Evolutionary conservation across 2,113 vertebrate genomes (phyloP), one percentile per base, ranked within the genome.

Genomic region (Amblyopsis rosae): DNA sequence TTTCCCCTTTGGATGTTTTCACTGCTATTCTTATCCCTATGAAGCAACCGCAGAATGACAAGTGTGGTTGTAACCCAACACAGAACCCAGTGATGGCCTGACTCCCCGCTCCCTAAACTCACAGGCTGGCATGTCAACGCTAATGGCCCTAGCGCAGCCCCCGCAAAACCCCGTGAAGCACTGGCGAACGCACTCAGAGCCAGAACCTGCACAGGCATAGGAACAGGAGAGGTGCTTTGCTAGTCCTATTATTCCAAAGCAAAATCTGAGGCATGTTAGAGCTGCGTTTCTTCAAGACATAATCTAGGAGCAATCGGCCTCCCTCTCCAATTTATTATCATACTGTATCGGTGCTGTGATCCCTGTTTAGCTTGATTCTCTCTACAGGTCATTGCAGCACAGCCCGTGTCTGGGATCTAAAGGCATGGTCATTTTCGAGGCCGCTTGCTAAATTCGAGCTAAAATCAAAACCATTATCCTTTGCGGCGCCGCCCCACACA

Each of bases 21-120:
- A 56, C 35, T 62, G 75, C 72, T 83, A 80, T 87, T 86, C 69
- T 46, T 50, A 79, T 79, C 75, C 62, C 64, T 50, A 33, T 84
- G 60, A 75, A 88, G 84, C 67, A 87, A 75, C 77, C 83, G 56
- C 68, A 71, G 58, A 45, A 59, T 69, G 75, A 73, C 41, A 13
- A 72, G 51, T 45, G 35, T 48, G 56, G 64, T 51, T 59, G 65
- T 13, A 73, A 56, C 53, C 59, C 47, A 19, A 72, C 64, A 2
- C 26, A 26, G 26, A 51, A 64, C 80, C 83, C 81, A 88, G 66
- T 78, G 79, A 86, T 82, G 76, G 69, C 13, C 33, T 71, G 62
- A 64, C 67, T 69, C 83, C 72, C 70, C 17, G 45, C 61, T 70
- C 60, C 67, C 19, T 55, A 67, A 71, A 19, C 60, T 72, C 68